Evolutionary conservation across 2,888 invertebrate genomes (phyloP), one percentile per base, ranked within the genome.

Genomic region (Bembecia ichneumoniformis): DNA sequence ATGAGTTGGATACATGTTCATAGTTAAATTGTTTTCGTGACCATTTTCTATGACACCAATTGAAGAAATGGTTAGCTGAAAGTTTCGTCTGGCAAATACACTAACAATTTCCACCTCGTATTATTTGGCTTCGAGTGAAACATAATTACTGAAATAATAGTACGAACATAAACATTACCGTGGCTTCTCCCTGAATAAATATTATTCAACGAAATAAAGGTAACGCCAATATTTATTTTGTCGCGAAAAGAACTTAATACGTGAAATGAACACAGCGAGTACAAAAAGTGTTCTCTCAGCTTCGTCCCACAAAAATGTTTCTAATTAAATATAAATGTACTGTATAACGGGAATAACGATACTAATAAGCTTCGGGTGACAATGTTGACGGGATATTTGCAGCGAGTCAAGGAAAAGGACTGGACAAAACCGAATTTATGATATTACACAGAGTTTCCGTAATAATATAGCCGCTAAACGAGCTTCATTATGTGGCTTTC

Each of bases 361-460:
- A 55, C 58, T 71, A 74, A 72, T 74, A 72, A 74, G 70, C 69
- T 64, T 51, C 28, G 57, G 62, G 57, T 59, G 62, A 62, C 63
- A 64, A 64, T 59, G 62, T 59, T 56, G 62, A 55, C 54, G 62
- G 60, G 58, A 59, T 66, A 65, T 57, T 61, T 59, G 56, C 53
- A 58, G 58, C 59, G 60, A 60, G 56, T 59, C 60, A 59, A 60
- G 59, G 54, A 54, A 59, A 58, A 62, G 60, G 63, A 63, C 61
- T 59, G 58, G 58, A 62, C 59, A 58, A 63, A 66, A 68, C 66
- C 60, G 63, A 66, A 67, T 67, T 68, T 72, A 71, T 67, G 65
- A 66, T 67, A 62, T 62, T 62, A 60, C 62, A 61, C 60, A 58
- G 59, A 62, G 60, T 62, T 56, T 57, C 54, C 58, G 56, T 62